Percentiles rank a stretch among this genome's conserved stretches.
These are phyloP conservation scores for Diplodus sargus DNA, from an alignment of 2,797 vertebrate species.

Conservation along the genomic window DNA sequence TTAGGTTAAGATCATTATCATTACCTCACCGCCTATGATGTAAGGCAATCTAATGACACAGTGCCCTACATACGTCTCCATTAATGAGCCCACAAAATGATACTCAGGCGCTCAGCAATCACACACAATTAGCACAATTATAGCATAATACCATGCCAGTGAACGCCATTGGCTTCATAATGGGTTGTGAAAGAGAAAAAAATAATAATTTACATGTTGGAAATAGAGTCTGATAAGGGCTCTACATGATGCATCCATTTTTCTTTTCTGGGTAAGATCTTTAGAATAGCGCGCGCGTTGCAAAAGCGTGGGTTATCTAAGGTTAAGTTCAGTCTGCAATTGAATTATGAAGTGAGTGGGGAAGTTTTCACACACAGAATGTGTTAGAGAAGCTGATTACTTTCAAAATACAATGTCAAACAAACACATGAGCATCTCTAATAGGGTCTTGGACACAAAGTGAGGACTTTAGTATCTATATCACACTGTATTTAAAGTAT, in stretches of 20 bases:
- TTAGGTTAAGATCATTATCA: neutral
- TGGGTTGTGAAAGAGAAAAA: neutral
- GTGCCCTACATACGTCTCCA: constrained; percentile 41
- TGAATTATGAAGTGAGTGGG: neutral
- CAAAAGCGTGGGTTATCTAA: neutral
- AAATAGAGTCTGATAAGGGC: constrained; percentile 25
- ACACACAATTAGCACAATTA: constrained; percentile 28
- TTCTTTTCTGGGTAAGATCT: constrained; percentile 50
- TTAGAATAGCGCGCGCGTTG: neutral
- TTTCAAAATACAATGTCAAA: too few relatives aligned
- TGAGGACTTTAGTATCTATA: too few relatives aligned
- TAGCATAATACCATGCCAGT: neutral
- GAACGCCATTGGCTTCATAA: constrained; percentile 6
- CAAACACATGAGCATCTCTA: too few relatives aligned
- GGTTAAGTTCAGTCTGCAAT: neutral
- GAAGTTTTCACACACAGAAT: neutral
- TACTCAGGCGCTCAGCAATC: neutral
- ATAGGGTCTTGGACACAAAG: too few relatives aligned
- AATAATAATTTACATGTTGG: constrained; percentile 1
- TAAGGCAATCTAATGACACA: constrained; percentile 1
- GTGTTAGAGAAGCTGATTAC: neutral
- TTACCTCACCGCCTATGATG: neutral
- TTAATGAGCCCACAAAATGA: constrained; percentile 1
- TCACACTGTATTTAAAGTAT: neutral
- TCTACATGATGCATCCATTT: constrained; percentile 13